Percentiles rank a stretch among this genome's conserved stretches.
phyloP scores from a whole-genome alignment of 2,888 invertebrate genomes.

The Raillietiella orientalis region DNA sequence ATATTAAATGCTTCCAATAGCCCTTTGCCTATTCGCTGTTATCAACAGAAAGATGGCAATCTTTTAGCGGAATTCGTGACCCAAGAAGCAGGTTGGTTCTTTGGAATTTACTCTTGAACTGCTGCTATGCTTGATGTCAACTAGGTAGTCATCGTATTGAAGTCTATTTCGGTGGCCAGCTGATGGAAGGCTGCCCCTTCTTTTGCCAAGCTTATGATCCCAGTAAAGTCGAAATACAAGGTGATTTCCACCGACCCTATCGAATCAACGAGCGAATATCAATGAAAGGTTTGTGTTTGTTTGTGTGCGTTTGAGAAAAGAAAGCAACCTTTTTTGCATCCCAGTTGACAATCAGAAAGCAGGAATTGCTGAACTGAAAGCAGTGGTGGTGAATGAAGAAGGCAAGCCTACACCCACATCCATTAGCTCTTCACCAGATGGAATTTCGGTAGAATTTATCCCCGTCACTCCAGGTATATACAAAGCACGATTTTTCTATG shows the following conservation, averaged over 20 bases:
- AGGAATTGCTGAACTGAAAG: slow-evolving; percentile 52
- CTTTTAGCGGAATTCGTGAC: slow-evolving; percentile 73
- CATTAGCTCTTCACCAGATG: slow-evolving; percentile 18
- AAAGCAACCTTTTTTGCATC: slow-evolving; percentile 8
- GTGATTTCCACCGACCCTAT: slow-evolving; percentile 14
- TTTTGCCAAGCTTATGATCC: slow-evolving; percentile 72
- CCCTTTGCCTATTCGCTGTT: no score
- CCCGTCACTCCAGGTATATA: slow-evolving; percentile 53
- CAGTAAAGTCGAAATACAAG: slow-evolving; percentile 40
- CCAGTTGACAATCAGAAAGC: slow-evolving; percentile 44
- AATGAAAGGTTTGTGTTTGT: slow-evolving; percentile 28
- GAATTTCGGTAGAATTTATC: slow-evolving; percentile 38
- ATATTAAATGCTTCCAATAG: no score
- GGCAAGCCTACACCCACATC: slow-evolving; percentile 51
- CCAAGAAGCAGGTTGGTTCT: slow-evolving; percentile 12
- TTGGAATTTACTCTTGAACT: neutral
- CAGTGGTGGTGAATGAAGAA: slow-evolving; percentile 53
- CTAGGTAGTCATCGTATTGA: slow-evolving; percentile 27
- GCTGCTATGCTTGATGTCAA: neutral
- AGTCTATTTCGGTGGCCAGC: slow-evolving; percentile 59
- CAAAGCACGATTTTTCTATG: slow-evolving; percentile 22
- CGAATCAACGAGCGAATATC: slow-evolving; percentile 40
- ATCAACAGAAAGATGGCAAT: slow-evolving; percentile 82
- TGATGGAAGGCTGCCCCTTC: slow-evolving; percentile 72
- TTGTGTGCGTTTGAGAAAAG: slow-evolving; percentile 3